Evolutionary conservation across 2,113 vertebrate genomes (phyloP).

Genomic region (Pithys albifrons): DNA sequence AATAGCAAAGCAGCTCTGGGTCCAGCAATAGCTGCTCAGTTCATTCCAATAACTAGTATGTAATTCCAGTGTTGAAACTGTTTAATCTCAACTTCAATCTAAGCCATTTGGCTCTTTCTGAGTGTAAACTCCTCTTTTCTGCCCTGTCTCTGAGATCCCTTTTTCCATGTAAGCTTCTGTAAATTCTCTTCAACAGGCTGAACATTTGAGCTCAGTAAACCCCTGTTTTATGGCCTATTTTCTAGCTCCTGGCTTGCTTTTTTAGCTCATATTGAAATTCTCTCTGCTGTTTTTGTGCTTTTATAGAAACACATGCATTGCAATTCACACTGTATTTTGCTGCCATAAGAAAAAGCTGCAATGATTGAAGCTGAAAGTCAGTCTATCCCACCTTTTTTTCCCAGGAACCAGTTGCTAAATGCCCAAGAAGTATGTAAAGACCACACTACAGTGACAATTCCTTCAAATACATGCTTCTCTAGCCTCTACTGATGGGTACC

Average conservation of each 20-base stretch:
- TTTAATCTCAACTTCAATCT: background rate
- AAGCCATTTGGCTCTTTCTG: background rate
- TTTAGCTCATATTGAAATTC: constrained; percentile 3
- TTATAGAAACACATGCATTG: background rate
- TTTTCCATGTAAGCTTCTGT: background rate
- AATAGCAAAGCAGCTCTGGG: background rate
- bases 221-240: background rate
- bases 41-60: background rate
- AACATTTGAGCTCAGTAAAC: background rate
- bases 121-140: background rate
- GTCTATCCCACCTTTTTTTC: background rate
- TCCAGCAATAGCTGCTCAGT: background rate
- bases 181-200: background rate
- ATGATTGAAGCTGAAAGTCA: background rate
- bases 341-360: background rate
- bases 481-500: background rate
- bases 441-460: rapidly evolving
- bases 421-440: background rate
- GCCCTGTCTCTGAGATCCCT: background rate
- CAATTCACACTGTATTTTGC: background rate
- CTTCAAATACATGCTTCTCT: background rate
- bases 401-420: background rate
- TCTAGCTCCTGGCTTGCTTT: background rate
- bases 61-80: background rate
- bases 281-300: background rate